phyloP scores from a whole-genome alignment of 2,888 invertebrate species.

The Drosophila aldrichi region DNA sequence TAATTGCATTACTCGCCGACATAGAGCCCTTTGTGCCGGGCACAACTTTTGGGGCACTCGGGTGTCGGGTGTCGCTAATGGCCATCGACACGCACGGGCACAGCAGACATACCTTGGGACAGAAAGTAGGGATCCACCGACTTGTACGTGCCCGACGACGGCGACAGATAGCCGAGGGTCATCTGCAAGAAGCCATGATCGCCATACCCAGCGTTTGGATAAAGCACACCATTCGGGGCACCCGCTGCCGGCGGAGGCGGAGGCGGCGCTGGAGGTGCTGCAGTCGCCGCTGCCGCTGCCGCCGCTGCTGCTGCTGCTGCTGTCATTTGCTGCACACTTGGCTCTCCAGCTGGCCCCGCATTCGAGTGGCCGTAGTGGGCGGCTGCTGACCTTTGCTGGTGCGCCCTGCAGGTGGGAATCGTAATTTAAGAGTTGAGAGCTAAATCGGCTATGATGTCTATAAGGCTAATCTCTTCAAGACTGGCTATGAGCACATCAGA shows the following conservation, averaged over 20 bases:
- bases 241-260: slow-evolving; percentile 37
- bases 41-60: slow-evolving; percentile 56
- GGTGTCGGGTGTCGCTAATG: slow-evolving; percentile 75
- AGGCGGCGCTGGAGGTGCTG: slow-evolving; percentile 49
- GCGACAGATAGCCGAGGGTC: slow-evolving; percentile 89
- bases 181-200: slow-evolving; percentile 89
- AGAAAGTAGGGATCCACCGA: slow-evolving; percentile 90
- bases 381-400: slow-evolving; percentile 50
- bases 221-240: slow-evolving; percentile 80
- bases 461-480: no score
- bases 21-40: slow-evolving; percentile 23
- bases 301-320: slow-evolving; percentile 29
- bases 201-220: slow-evolving; percentile 84
- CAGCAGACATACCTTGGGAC: slow-evolving; percentile 88
- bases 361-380: slow-evolving; percentile 54
- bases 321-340: slow-evolving; percentile 37
- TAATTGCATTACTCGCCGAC: slow-evolving; percentile 59
- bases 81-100: slow-evolving; percentile 42
- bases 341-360: slow-evolving; percentile 30
- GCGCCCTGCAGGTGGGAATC: slow-evolving; percentile 33
- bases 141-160: slow-evolving; percentile 88
- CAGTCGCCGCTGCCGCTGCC: slow-evolving; percentile 38
- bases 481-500: no score
- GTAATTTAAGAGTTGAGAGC: background rate
- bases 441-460: no score